Percentiles rank a stretch among this genome's conserved stretches.
phyloP scores from a whole-genome alignment of 2,797 vertebrate genomes.

The Euthynnus affinis region DNA sequence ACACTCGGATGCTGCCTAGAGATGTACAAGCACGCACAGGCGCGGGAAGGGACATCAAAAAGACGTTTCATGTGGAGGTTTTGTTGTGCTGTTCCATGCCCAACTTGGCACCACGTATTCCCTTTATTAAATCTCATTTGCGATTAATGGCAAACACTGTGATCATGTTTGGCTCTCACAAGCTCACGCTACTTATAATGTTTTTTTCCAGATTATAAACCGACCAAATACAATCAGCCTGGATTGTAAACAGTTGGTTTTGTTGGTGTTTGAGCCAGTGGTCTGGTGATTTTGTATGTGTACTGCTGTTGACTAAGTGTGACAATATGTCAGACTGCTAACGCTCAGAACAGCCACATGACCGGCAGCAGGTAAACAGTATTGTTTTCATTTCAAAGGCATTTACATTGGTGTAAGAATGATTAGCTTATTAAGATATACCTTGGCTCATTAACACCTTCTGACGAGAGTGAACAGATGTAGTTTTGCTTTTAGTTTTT shows the following conservation, averaged over 20 bases:
- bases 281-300: slow-evolving; percentile 35
- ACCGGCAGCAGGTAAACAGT: slow-evolving; percentile 3
- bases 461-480: background rate
- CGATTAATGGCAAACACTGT: slow-evolving; percentile 42
- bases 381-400: slow-evolving; percentile 18
- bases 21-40: background rate
- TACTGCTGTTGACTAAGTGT: slow-evolving; percentile 18
- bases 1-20: slow-evolving; percentile 20
- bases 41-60: slow-evolving; percentile 1
- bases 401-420: background rate
- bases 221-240: slow-evolving; percentile 25
- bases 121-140: slow-evolving; percentile 37
- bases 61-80: slow-evolving; percentile 8
- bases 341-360: background rate
- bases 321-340: slow-evolving; percentile 17
- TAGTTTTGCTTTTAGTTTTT: background rate
- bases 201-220: slow-evolving; percentile 40
- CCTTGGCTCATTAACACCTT: background rate
- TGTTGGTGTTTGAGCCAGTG: slow-evolving; percentile 34
- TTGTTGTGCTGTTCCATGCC: slow-evolving; percentile 19
- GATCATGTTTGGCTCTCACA: slow-evolving; percentile 35
- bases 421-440: background rate
- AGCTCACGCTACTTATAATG: slow-evolving; percentile 6
- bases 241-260: slow-evolving; percentile 42
- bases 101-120: slow-evolving; percentile 14